phyloP scores from a whole-genome alignment of 1,140 invertebrate species.

The Megalonaias nervosa region DNA sequence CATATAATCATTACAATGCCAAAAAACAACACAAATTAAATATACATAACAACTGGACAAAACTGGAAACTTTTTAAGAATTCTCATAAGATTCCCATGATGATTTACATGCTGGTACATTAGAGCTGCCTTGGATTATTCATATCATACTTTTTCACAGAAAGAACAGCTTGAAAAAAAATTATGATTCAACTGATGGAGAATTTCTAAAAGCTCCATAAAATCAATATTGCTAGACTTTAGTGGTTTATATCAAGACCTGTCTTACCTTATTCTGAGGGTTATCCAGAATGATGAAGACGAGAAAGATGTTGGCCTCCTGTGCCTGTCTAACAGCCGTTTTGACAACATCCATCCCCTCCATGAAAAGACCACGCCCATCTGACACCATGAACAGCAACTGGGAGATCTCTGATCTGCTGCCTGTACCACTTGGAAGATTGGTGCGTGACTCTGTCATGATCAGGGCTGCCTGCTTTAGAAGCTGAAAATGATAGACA shows the following conservation, averaged over 20 bases:
- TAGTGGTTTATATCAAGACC: neutral
- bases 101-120: too few relatives aligned
- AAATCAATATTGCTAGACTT: too few relatives aligned
- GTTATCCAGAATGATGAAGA: constrained; percentile 97
- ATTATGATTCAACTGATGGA: too few relatives aligned
- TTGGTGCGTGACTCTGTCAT: constrained; percentile 60
- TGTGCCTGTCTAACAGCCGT: constrained; percentile 86
- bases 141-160: too few relatives aligned
- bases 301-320: constrained; percentile 88
- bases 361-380: constrained; percentile 92
- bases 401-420: constrained; percentile 75
- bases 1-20: too few relatives aligned
- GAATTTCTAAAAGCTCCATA: too few relatives aligned
- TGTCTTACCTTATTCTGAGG: constrained; percentile 85
- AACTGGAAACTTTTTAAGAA: too few relatives aligned
- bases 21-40: too few relatives aligned
- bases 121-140: too few relatives aligned
- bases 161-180: too few relatives aligned
- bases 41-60: too few relatives aligned
- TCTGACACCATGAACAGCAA: constrained; percentile 91
- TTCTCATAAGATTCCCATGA: too few relatives aligned
- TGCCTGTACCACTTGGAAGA: constrained; percentile 46
- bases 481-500: constrained; percentile 75
- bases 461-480: constrained; percentile 80
- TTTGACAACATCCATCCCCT: constrained; percentile 85